These are phyloP conservation scores for Pangasius mekongensis DNA, from an alignment of 2,797 vertebrate species.

Conservation along the genomic window DNA sequence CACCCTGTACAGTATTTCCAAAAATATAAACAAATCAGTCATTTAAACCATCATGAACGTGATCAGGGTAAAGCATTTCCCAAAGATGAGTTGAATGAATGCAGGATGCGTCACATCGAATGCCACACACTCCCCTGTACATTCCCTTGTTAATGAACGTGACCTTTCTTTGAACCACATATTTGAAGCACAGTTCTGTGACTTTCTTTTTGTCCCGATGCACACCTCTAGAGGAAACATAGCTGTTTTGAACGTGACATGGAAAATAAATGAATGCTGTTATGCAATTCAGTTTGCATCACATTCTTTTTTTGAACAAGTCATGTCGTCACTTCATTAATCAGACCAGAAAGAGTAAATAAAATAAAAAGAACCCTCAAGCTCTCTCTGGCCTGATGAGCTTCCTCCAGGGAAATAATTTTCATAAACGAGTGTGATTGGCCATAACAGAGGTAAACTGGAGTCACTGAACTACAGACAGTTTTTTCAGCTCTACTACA, in stretches of 20 bases:
- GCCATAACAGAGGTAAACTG: neutral
- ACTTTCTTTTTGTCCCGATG: neutral
- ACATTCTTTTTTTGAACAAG: neutral
- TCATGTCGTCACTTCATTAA: neutral
- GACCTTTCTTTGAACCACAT: neutral
- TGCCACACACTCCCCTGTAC: neutral
- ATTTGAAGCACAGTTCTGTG: neutral
- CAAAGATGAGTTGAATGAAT: neutral
- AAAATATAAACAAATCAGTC: neutral
- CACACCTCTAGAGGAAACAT: neutral
- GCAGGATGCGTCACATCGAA: neutral
- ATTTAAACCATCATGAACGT: neutral
- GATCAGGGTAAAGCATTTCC: neutral
- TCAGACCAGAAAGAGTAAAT: neutral
- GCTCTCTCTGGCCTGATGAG: neutral
- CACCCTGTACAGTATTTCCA: too few relatives aligned
- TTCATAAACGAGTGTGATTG: neutral
- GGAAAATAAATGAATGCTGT: too few relatives aligned
- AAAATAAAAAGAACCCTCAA: neutral
- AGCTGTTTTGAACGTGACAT: neutral
- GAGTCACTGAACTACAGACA: neutral
- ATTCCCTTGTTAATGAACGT: constrained; percentile 7
- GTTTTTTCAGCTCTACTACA: neutral
- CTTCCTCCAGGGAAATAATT: neutral
- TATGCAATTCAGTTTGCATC: constrained; percentile 1